Evolutionary conservation across 2,113 vertebrate species (phyloP).

Genomic region (Bolborhynchus lineola): DNA sequence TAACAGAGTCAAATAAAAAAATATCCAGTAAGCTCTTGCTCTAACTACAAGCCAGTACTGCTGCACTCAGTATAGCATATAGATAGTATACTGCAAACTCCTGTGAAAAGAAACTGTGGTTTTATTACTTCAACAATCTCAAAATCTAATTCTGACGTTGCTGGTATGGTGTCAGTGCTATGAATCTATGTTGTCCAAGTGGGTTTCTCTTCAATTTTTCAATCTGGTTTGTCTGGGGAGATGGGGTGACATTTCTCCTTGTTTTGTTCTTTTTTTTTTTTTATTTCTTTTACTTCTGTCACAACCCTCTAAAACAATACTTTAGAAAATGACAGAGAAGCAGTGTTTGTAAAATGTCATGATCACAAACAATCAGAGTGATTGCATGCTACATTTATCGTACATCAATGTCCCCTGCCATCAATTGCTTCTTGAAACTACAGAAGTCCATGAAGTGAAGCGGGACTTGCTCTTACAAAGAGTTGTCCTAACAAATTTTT

Average conservation of each 20-base stretch:
- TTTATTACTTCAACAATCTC: slow-evolving; percentile 30
- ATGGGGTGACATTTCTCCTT: slow-evolving; percentile 51
- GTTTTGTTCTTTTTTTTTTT: background rate
- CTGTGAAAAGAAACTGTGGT: background rate
- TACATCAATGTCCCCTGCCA: slow-evolving; percentile 39
- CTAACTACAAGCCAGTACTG: background rate
- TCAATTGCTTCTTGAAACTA: slow-evolving; percentile 7
- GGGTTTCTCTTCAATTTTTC: slow-evolving; percentile 50
- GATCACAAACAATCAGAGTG: slow-evolving; percentile 66
- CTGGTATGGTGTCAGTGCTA: background rate
- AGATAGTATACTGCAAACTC: background rate
- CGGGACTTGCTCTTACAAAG: background rate
- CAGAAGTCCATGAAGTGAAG: background rate
- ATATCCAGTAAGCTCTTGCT: background rate
- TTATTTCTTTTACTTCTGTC: slow-evolving; percentile 58
- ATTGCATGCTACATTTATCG: slow-evolving; percentile 66
- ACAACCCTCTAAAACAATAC: slow-evolving; percentile 61
- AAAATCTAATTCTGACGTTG: slow-evolving; percentile 39
- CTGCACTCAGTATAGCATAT: background rate
- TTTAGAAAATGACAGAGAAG: slow-evolving; percentile 75
- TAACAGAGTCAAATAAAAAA: background rate
- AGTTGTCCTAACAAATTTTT: background rate
- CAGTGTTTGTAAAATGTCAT: slow-evolving; percentile 70
- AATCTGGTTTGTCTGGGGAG: slow-evolving; percentile 50
- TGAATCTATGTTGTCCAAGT: background rate